Conservation (phyloP, 2,797 vertebrate genomes). For the Buceros bicornis region DNA sequence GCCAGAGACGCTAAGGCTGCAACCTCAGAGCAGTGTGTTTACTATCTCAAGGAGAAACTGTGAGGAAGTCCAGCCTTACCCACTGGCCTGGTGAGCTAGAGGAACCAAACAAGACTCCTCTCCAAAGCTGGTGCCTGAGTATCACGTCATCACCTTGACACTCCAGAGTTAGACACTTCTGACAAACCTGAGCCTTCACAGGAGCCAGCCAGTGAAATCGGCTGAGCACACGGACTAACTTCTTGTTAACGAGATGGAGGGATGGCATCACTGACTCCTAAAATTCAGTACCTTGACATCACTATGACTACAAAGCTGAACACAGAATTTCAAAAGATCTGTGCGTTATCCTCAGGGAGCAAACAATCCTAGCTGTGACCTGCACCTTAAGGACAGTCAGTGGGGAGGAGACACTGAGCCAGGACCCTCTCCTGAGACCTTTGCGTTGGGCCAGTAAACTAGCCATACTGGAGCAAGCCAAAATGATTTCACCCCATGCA, state of each 20-base stretch:
- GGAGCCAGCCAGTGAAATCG: neutral
- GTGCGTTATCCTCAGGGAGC: neutral
- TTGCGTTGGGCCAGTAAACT: neutral
- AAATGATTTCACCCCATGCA: neutral
- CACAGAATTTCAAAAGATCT: neutral
- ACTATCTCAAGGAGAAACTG: neutral
- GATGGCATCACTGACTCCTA: neutral
- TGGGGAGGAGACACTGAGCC: neutral
- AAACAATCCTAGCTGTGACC: neutral
- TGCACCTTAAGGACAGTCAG: neutral
- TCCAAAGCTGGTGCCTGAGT: neutral
- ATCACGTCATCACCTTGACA: neutral
- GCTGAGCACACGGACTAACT: rapidly evolving
- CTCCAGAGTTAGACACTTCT: neutral
- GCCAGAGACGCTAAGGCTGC: neutral
- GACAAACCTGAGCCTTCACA: neutral
- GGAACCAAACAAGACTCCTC: neutral
- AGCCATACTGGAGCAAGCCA: neutral
- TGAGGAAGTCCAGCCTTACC: neutral
- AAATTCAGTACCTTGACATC: neutral
- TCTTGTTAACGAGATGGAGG: rapidly evolving
- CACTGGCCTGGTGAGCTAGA: rapidly evolving
- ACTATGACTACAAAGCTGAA: neutral
- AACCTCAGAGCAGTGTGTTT: neutral
- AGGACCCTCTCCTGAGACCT: neutral